phyloP scores from a whole-genome alignment of 2,888 invertebrate genomes.

The Sminthurinus aureus region DNA sequence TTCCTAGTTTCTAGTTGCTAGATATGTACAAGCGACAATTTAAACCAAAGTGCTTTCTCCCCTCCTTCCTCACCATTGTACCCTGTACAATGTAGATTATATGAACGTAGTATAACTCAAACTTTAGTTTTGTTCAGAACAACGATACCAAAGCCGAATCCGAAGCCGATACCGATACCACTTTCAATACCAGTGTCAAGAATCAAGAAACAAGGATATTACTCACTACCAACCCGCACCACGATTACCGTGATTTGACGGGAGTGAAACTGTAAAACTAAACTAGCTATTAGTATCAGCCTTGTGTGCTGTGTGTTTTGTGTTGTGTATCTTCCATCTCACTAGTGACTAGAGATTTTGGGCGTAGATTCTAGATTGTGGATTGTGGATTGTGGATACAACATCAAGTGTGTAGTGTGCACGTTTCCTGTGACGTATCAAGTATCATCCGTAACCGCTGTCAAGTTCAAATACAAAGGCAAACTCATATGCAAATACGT shows the following conservation, averaged over 20 bases:
- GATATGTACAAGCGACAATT: not conserved
- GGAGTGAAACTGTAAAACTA: constrained; percentile 12
- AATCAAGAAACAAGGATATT: no score
- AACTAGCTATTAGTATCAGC: constrained; percentile 21
- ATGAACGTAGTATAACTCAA: no score
- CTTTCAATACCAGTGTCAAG: not conserved
- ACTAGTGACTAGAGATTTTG: no score
- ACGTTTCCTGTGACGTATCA: no score
- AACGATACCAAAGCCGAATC: no score
- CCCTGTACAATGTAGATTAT: no score
- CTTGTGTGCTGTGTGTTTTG: not conserved
- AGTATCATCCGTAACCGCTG: not conserved
- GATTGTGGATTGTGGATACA: not conserved
- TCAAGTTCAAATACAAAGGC: not conserved
- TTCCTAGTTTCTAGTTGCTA: no score
- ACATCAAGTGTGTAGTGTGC: no score
- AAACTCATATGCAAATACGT: not conserved
- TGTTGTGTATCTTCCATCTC: not conserved
- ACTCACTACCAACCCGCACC: not conserved
- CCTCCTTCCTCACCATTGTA: not conserved
- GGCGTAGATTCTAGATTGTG: not conserved
- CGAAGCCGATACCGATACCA: not conserved
- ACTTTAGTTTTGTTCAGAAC: no score
- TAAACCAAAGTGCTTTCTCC: not conserved
- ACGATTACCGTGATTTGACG: not conserved